Evolutionary conservation across 2,113 vertebrate genomes (phyloP), one percentile per base, ranked within the genome.

Genomic region (Arenaria interpres): DNA sequence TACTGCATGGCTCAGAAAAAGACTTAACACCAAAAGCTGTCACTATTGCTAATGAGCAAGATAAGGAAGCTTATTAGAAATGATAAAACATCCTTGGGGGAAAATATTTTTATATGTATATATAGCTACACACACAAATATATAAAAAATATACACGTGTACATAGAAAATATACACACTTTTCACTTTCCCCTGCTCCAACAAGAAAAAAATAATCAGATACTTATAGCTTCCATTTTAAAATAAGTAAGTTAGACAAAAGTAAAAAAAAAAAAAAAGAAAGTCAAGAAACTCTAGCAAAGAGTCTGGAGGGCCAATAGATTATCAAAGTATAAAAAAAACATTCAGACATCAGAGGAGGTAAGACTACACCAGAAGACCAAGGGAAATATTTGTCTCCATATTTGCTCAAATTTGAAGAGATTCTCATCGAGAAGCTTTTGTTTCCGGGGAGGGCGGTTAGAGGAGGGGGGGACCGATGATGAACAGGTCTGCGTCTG

Each of bases 111-210:
- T 4, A 6, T 25, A 12, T 39, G 4, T 33, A 18, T 37, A 43
- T 11, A 24, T 12, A 91, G 14, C 2, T 37, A 64, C n/a, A 79
- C 5, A 46, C 3, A 35, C 2, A 53, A 48, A 48, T 4, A 17
- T 12, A 35, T 2, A 41, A 18, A 30, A 63, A 48, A 45, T 20
- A 63, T 1, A 2, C 7, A 9, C 2, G 3, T 5, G 1, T 56
- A n/a, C 48, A 27, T 4, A 43, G 48, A 43, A 90, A 84, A 82
- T 7, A 41, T 2, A 28, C 1, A 20, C 20, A 12, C 3, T 45
- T 57, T 68, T 8, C 8, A 15, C 4, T 4, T 7, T 68, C 11
- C 3, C 2, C 2, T 1, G 0, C 30, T 77, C 1, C 1, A 57
- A 69, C 8, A 50, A 85, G 45, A 46, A 46, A 46, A 46, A 18